Base-by-base conservation (phyloP, 1,140 invertebrate species). In the Sitophilus oryzae region DNA sequence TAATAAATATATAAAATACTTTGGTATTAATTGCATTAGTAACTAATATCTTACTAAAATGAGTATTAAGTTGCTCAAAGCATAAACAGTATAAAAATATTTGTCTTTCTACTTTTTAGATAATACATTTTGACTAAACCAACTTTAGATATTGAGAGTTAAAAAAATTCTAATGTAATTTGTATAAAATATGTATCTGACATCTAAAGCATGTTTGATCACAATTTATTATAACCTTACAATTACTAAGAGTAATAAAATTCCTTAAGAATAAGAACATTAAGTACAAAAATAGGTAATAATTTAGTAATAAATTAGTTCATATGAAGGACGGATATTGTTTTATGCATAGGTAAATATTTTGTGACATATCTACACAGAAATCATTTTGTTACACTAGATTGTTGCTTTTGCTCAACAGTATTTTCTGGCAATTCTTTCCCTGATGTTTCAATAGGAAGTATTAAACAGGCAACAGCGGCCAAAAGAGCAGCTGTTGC, bases 401-500 rank as follows among this genome's bases (percentile, higher is more conserved):
- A 38, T 14, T 16, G 21, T 36, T 56, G 44, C 3, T 20, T 25
- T 44, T 56, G 52, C 38, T 56, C 49, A 16, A 49, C 16, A 14
- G 44, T 56, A 41, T 62, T 66, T 55, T 85, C 82, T 21, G 76
- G 76, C 73, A 85, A 77, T 67, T 84, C 82, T 60, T 82, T 76
- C 43, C 83, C 86, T 68, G 83, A 85, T 8, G 86, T 88, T 72
- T 91, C 89, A 42, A 90, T 85, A 1, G 89, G 89, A 16, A 92
- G 74, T 5, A 85, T 74, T n/a, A 88, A 72, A 55, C 84, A 85
- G 3, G 85, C 87, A 2, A 82, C 65, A 1, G 86, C 84, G 4
- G 88, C 87, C 19, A 87, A 67, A 0, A 91, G 59, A 1, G 87
- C 86, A n/a, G 84, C 81, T 1, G 79, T 57, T 0, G 83, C 83